Evolutionary conservation across 2,113 vertebrate genomes (phyloP).

Genomic region (Lichenostomus cassidix): DNA sequence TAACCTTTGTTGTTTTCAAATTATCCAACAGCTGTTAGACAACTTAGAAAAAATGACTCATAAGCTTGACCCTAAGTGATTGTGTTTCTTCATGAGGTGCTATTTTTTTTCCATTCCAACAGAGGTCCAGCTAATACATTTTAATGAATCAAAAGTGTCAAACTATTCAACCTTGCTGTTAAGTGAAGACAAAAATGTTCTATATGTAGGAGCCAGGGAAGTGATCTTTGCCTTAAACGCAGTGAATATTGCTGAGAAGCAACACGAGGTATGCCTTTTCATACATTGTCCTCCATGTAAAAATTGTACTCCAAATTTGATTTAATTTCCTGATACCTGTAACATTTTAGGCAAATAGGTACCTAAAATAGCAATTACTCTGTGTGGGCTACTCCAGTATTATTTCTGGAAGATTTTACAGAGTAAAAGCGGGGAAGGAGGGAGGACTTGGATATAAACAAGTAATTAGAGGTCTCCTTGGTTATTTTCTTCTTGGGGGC

Average conservation of each 20-base stretch:
- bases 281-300: not conserved
- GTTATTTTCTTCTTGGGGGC: not conserved
- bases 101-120: not conserved
- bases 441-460: not conserved
- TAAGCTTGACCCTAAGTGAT: not conserved
- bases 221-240: conserved; percentile 89
- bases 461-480: not conserved
- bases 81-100: not conserved
- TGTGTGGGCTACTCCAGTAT: not conserved
- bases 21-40: not conserved
- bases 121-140: conserved; percentile 87
- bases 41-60: not conserved
- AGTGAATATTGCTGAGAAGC: conserved; percentile 80
- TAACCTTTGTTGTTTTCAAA: not conserved
- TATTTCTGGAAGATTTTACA: not conserved
- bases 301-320: not conserved
- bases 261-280: conserved; percentile 77
- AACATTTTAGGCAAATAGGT: not conserved
- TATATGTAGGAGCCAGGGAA: conserved; percentile 93
- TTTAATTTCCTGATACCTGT: not conserved
- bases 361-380: not conserved
- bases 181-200: conserved; percentile 78
- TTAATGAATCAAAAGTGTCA: conserved; percentile 84
- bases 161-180: conserved; percentile 94
- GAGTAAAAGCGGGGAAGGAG: not conserved